phyloP scores from a whole-genome alignment of 2,113 vertebrate species.

The Carlito syrichta region DNA sequence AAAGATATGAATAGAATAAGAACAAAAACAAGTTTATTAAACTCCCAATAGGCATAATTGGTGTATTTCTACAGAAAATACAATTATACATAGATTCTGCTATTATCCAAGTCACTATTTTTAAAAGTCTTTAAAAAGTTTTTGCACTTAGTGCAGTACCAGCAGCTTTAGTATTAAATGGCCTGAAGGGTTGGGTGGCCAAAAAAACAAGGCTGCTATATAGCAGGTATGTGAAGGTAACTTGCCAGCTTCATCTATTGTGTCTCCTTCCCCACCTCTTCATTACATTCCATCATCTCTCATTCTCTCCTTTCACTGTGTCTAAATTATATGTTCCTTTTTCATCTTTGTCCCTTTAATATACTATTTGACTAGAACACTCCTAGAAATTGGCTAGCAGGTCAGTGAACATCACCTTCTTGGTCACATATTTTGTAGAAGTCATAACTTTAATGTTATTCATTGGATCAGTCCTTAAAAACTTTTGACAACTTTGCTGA shows the following conservation, averaged over 20 bases:
- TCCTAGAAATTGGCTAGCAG: background rate
- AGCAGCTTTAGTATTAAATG: background rate
- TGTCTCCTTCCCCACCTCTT: background rate
- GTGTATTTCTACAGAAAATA: conserved; percentile 11
- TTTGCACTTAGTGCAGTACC: background rate
- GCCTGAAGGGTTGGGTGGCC: background rate
- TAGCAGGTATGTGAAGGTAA: background rate
- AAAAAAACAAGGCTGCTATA: background rate
- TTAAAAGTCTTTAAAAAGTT: background rate
- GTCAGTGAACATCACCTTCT: background rate
- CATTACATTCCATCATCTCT: background rate
- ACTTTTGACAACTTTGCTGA: background rate
- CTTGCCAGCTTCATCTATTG: background rate
- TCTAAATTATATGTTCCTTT: background rate
- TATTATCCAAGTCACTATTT: background rate
- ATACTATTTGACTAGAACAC: background rate
- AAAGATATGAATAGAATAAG: background rate
- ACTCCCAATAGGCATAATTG: background rate
- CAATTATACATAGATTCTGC: background rate
- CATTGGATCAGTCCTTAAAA: background rate
- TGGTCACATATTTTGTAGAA: background rate
- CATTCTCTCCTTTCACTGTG: background rate
- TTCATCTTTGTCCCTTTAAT: background rate
- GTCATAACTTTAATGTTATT: background rate
- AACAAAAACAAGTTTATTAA: background rate